A percentile compares a stretch with the other conserved stretches of the same genome.
phyloP scores from a whole-genome alignment of 2,113 vertebrate species.

The Nerophis ophidion region DNA sequence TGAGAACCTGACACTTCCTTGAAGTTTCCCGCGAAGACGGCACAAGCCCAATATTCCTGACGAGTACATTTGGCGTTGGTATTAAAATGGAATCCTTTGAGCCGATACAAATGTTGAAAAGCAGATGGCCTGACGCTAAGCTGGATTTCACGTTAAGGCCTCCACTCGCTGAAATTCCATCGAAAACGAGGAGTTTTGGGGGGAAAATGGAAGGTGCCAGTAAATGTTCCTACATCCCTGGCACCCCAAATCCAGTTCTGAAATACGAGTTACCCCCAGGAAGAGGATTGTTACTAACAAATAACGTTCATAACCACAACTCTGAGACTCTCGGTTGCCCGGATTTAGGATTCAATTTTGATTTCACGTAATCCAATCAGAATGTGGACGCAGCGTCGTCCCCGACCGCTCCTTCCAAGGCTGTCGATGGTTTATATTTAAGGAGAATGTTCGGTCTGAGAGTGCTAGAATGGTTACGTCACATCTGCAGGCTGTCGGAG shows the following conservation, averaged over 20 bases:
- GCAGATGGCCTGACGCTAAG: conserved; percentile 68
- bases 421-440: too few relatives aligned
- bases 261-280: conserved; percentile 64
- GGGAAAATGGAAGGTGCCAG: conserved; percentile 38
- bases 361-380: conserved; percentile 70
- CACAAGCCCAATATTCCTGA: background rate
- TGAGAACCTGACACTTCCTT: conserved; percentile 7
- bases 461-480: too few relatives aligned
- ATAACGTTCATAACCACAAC: conserved; percentile 75
- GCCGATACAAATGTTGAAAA: conserved; percentile 56
- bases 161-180: conserved; percentile 33
- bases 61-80: conserved; percentile 36
- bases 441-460: too few relatives aligned
- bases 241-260: conserved; percentile 56
- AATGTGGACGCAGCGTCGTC: conserved; percentile 55
- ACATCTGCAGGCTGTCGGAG: too few relatives aligned
- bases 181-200: conserved; percentile 54
- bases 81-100: conserved; percentile 61
- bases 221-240: too few relatives aligned
- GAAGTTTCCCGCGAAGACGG: conserved; percentile 23
- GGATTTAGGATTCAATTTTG: conserved; percentile 72
- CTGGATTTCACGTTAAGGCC: conserved; percentile 60
- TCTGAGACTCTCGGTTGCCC: conserved; percentile 60
- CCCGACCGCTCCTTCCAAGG: too few relatives aligned
- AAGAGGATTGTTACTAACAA: conserved; percentile 73